These are phyloP conservation scores for Campaea margaritaria DNA, from an alignment of 2,888 invertebrate species.

Conservation along the genomic window DNA sequence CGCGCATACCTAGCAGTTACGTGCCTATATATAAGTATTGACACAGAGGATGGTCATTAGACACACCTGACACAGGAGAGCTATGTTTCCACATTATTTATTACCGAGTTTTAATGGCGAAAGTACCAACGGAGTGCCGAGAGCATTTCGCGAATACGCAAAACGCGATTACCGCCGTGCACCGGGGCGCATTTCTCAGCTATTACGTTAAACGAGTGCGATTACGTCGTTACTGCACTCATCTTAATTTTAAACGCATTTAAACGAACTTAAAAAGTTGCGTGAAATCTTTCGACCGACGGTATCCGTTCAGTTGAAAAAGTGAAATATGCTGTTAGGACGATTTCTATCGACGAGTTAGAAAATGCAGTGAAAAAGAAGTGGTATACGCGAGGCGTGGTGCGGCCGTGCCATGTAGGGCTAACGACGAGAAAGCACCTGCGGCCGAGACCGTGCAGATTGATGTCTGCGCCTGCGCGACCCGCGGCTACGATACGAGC, in stretches of 20 bases:
- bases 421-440: constrained; percentile 85
- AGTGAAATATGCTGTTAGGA: constrained; percentile 77
- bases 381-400: constrained; percentile 79
- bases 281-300: constrained; percentile 66
- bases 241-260: constrained; percentile 74
- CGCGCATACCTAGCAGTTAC: neutral
- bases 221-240: constrained; percentile 73
- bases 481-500: constrained; percentile 43
- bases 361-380: constrained; percentile 83
- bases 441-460: constrained; percentile 72
- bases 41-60: constrained; percentile 53
- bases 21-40: constrained; percentile 29
- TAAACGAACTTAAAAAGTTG: constrained; percentile 66
- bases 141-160: constrained; percentile 74
- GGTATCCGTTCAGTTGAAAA: constrained; percentile 73
- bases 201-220: constrained; percentile 75
- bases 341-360: constrained; percentile 83
- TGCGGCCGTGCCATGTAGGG: constrained; percentile 78
- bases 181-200: constrained; percentile 63
- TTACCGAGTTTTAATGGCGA: constrained; percentile 66
- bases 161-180: constrained; percentile 65
- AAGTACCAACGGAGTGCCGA: constrained; percentile 64
- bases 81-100: constrained; percentile 63
- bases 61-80: constrained; percentile 51
- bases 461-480: constrained; percentile 75